These are phyloP conservation scores for Oryzias curvinotus DNA, from an alignment of 2,113 vertebrate species.

Conservation along the genomic window DNA sequence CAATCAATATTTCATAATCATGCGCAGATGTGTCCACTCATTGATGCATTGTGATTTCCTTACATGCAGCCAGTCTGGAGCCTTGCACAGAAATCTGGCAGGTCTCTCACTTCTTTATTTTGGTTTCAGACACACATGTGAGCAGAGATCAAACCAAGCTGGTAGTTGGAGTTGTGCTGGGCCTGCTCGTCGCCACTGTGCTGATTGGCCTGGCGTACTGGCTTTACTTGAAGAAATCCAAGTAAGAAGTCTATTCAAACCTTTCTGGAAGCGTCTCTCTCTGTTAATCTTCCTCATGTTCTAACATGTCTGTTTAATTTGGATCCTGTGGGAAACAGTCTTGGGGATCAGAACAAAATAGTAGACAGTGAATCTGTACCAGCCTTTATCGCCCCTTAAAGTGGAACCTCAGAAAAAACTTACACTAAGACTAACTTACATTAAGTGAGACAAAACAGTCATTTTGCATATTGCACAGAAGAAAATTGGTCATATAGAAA, in stretches of 20 bases:
- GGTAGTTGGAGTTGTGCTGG: constrained; percentile 90
- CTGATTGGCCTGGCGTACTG: constrained; percentile 86
- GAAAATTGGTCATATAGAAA: too few relatives aligned
- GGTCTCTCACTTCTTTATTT: constrained; percentile 13
- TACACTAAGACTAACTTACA: too few relatives aligned
- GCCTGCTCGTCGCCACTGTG: constrained; percentile 84
- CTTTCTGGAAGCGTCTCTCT: background rate
- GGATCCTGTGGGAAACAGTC: background rate
- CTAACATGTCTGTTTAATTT: background rate
- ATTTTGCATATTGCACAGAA: too few relatives aligned
- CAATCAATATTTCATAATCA: constrained; percentile 52
- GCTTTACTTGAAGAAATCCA: constrained; percentile 92
- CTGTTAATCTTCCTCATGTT: background rate
- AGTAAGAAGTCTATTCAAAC: constrained; percentile 76
- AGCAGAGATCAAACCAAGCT: constrained; percentile 85
- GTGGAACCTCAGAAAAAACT: too few relatives aligned
- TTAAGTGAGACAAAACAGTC: too few relatives aligned
- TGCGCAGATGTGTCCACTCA: constrained; percentile 56
- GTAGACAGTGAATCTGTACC: too few relatives aligned
- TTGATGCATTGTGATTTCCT: constrained; percentile 27
- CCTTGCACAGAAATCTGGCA: constrained; percentile 4
- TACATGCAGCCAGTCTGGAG: constrained; percentile 3
- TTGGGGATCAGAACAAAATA: background rate
- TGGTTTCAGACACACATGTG: constrained; percentile 56
- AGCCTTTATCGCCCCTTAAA: too few relatives aligned